Conservation (phyloP, 1,140 invertebrate genomes). For the Episyrphus balteatus region DNA sequence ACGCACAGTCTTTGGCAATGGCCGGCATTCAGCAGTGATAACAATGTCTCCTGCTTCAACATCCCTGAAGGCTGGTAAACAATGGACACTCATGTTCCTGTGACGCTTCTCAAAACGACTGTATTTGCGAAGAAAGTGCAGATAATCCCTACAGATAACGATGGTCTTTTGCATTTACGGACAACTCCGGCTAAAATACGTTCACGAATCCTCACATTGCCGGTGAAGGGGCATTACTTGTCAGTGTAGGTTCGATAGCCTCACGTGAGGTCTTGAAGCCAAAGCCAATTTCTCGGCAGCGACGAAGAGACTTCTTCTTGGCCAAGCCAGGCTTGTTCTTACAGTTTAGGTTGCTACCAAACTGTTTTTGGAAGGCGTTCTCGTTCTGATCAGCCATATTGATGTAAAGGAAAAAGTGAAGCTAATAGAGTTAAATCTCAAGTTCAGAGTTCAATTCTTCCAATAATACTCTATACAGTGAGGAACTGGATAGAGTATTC, state of each 20-base stretch:
- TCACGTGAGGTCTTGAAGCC: slow-evolving; percentile 98
- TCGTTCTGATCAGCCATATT: slow-evolving; percentile 55
- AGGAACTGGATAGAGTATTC: no score
- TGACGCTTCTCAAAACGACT: slow-evolving; percentile 98
- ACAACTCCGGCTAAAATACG: slow-evolving; percentile 94
- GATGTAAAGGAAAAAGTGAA: slow-evolving; percentile 33
- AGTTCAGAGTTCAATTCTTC: no score
- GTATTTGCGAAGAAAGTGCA: slow-evolving; percentile 97
- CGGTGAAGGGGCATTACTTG: slow-evolving; percentile 99
- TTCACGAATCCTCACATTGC: slow-evolving; percentile 95
- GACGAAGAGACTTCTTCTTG: slow-evolving; percentile 69
- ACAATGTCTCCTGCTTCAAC: slow-evolving; percentile 93
- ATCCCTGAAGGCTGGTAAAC: slow-evolving; percentile 99
- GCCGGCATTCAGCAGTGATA: slow-evolving; percentile 96
- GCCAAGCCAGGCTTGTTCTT: slow-evolving; percentile 62
- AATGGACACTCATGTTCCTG: slow-evolving; percentile 97
- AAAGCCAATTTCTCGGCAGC: slow-evolving; percentile 87
- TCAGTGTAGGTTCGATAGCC: slow-evolving; percentile 95
- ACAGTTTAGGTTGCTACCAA: slow-evolving; percentile 88
- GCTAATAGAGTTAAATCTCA: no score
- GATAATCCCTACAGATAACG: no score
- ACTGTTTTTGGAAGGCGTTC: slow-evolving; percentile 92
- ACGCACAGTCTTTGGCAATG: slow-evolving; percentile 94
- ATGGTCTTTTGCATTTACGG: slow-evolving; percentile 97
- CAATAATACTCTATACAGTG: no score